Percentiles rank a stretch among this genome's conserved stretches.
These are phyloP conservation scores for Arctopsyche grandis DNA, from an alignment of 1,140 invertebrate genomes.

Conservation along the genomic window DNA sequence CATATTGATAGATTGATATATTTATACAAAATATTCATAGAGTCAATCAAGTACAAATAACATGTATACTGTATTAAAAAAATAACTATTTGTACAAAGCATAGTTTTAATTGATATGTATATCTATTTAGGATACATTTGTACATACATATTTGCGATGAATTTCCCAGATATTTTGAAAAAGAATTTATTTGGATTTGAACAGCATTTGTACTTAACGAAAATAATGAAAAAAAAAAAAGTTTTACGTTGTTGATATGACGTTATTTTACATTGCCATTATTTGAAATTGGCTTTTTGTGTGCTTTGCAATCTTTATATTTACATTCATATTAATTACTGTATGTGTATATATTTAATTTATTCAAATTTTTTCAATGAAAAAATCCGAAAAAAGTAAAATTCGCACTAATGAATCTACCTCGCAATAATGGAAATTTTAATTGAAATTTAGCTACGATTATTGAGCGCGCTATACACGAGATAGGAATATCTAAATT, in stretches of 20 bases:
- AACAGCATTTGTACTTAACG: constrained; percentile 41
- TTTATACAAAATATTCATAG: constrained; percentile 45
- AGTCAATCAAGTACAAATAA: constrained; percentile 47
- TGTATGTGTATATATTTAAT: constrained; percentile 4
- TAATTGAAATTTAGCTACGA: constrained; percentile 20
- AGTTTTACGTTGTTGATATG: constrained; percentile 28
- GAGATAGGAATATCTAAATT: neutral
- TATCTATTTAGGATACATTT: constrained; percentile 32
- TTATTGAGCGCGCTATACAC: neutral
- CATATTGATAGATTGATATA: constrained; percentile 33
- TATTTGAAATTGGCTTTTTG: constrained; percentile 33
- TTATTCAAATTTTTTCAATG: neutral
- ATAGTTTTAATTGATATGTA: constrained; percentile 37
- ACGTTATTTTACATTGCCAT: constrained; percentile 32
- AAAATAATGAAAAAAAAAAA: constrained; percentile 11
- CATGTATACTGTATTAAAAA: constrained; percentile 45
- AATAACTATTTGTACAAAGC: constrained; percentile 44
- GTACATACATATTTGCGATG: constrained; percentile 37
- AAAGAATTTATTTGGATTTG: constrained; percentile 27
- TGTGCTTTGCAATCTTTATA: constrained; percentile 14
- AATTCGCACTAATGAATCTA: constrained; percentile 31
- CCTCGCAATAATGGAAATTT: constrained; percentile 24
- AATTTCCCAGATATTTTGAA: constrained; percentile 24
- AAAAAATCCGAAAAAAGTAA: constrained; percentile 16
- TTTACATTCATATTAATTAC: constrained; percentile 32